Base-by-base conservation (phyloP, 2,797 vertebrate genomes). In the Sphenopsis melanotis region DNA sequence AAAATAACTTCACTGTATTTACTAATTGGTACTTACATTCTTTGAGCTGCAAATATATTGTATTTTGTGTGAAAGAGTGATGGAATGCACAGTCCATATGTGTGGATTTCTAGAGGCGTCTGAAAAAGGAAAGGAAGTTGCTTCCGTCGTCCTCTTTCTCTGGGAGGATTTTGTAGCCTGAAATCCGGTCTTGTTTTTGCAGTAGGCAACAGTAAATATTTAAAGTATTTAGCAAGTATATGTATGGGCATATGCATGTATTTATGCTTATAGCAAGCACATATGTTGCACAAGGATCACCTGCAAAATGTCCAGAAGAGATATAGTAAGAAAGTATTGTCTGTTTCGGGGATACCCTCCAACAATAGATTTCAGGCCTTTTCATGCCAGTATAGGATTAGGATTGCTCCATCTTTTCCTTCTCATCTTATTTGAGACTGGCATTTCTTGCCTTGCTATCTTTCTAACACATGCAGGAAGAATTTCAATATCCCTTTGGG, bases 71-170 rank as follows among this genome's bases (percentile, higher is more conserved):
- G 49, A n/a, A 50, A 65, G 30, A 64, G 29, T 44, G 34, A 53
- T 4, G 4, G 30, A 71, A 30, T 75, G 10, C 19, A 27, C 5
- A 9, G 17, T 37, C 32, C 2, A 0, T 41, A 34, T 22, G 16
- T 64, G 16, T 87, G 60, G 15, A 34, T 80, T 86, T 74, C n/a
- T 53, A 42, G 22, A 23, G 14, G 29, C 72, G 23, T 32, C 37
- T 75, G 46, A 36, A 60, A 83, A 77, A 68, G 14, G 36, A 63
- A 53, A 29, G 17, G 3, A 27, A 50, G 15, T 70, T 2, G 0
- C 34, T 85, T 15, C 36, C 10, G 2, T 53, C 63, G 34, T 36
- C 2, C 5, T 74, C 37, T 80, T 81, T 64, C 24, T 78, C 18
- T 15, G 17, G 4, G 21, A 10, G 3, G 7, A 39, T 19, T 47